A percentile compares a stretch with the other conserved stretches of the same genome.
Evolutionary conservation across 2,888 invertebrate genomes (phyloP).

Genomic region (Oxytorus armatus): DNA sequence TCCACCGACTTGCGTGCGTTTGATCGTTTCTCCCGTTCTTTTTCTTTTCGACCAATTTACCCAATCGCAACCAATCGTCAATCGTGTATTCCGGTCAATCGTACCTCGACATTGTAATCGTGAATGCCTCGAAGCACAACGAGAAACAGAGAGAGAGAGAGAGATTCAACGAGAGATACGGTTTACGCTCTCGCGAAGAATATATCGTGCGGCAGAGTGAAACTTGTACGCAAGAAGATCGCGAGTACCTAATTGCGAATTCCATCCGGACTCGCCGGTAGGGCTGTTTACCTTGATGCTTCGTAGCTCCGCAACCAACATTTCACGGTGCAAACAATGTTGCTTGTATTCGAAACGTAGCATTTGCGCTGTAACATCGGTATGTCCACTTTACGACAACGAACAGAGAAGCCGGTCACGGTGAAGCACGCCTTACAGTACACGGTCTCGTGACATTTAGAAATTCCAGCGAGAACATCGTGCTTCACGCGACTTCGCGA

Average conservation of each 20-base stretch:
- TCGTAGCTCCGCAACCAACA: neutral
- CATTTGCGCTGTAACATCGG: neutral
- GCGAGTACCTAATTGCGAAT: neutral
- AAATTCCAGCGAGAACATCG: slow-evolving; percentile 8
- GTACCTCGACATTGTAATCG: neutral
- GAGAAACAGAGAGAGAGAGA: neutral
- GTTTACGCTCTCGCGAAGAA: neutral
- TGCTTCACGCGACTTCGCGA: neutral
- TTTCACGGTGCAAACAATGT: too few species aligned
- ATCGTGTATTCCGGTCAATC: too few species aligned
- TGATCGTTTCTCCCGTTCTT: too few species aligned
- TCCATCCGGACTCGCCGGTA: neutral
- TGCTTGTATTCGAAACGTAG: too few species aligned
- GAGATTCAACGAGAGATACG: slow-evolving; percentile 1
- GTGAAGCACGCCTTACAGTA: neutral
- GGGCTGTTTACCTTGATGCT: neutral
- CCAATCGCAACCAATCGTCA: too few species aligned
- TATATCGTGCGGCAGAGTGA: neutral
- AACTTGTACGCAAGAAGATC: neutral
- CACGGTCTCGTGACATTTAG: neutral
- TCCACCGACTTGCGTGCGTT: too few species aligned
- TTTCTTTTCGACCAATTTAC: too few species aligned
- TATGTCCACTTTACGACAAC: neutral
- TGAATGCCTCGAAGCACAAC: neutral
- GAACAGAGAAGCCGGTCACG: neutral